phyloP scores from a whole-genome alignment of 2,888 invertebrate genomes.

The Euzetes globulus region DNA sequence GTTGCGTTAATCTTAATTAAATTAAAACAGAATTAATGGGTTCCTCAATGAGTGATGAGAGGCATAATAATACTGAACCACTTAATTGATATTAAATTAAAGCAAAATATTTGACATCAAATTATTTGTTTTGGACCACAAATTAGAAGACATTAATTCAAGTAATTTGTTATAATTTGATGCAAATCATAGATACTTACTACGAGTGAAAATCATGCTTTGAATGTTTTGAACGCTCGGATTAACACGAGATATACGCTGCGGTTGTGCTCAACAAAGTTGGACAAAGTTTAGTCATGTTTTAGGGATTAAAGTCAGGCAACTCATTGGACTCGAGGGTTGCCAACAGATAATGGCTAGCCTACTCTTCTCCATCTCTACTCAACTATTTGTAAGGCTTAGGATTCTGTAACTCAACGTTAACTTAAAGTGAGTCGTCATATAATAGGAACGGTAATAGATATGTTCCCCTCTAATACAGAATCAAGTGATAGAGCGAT shows the following conservation, averaged over 20 bases:
- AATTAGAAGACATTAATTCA: neutral
- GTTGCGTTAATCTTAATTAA: neutral
- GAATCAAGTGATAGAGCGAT: neutral
- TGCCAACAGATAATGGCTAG: conserved; percentile 5
- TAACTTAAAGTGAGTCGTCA: conserved; percentile 12
- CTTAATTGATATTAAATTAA: neutral
- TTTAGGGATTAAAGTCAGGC: conserved; percentile 26
- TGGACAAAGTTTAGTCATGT: conserved; percentile 25
- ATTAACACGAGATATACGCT: conserved; percentile 18
- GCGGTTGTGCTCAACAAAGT: neutral
- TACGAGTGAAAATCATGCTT: neutral
- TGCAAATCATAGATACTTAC: neutral
- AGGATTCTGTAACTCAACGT: neutral
- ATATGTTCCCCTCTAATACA: neutral
- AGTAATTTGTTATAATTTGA: neutral
- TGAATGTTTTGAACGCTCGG: conserved; percentile 5
- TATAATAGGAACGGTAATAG: conserved; percentile 7
- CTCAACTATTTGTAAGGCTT: neutral
- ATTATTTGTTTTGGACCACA: neutral
- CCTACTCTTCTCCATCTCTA: neutral
- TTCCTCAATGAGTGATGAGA: neutral
- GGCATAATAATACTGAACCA: neutral
- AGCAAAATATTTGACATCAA: neutral
- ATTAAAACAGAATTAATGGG: neutral
- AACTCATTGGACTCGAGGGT: conserved; percentile 13